These are phyloP conservation scores for Drosophila rhopaloa DNA, from an alignment of 1,140 invertebrate genomes.

Conservation along the genomic window DNA sequence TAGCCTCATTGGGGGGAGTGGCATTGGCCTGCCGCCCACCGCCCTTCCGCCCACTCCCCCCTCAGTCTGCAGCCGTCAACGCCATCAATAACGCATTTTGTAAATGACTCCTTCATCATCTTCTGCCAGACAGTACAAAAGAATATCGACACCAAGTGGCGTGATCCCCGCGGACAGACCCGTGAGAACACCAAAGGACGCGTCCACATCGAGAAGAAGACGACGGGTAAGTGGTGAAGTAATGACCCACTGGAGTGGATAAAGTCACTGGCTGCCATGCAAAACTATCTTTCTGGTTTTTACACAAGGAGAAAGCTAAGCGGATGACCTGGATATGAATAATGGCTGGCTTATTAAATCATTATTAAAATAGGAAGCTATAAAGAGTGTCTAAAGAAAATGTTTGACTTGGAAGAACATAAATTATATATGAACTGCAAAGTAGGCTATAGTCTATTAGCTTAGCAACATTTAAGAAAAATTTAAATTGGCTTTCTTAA, in stretches of 20 bases:
- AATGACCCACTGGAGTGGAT: conserved; percentile 9
- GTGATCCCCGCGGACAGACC: conserved; percentile 71
- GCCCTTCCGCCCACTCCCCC: conserved; percentile 19
- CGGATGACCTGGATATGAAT: conserved; percentile 2
- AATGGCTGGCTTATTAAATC: conserved; percentile 1
- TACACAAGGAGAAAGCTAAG: neutral
- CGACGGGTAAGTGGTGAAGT: conserved; percentile 61
- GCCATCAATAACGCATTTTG: conserved; percentile 83
- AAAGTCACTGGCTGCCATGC: conserved; percentile 20
- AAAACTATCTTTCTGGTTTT: neutral
- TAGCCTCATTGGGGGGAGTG: conserved; percentile 16
- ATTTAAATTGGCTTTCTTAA: no score
- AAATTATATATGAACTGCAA: neutral
- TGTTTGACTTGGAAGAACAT: neutral
- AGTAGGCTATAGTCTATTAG: no score
- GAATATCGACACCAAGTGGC: conserved; percentile 81
- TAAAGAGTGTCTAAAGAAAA: neutral
- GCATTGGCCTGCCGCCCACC: neutral
- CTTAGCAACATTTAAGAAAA: no score
- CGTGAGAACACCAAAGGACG: conserved; percentile 80
- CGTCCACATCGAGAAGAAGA: conserved; percentile 81
- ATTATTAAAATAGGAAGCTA: conserved; percentile 2
- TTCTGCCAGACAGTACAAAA: conserved; percentile 83
- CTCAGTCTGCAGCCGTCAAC: conserved; percentile 71
- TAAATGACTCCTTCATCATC: conserved; percentile 84